Percentiles rank a stretch among this genome's conserved stretches.
phyloP scores from a whole-genome alignment of 2,888 invertebrate genomes.

The Caenorhabditis sulstoni region DNA sequence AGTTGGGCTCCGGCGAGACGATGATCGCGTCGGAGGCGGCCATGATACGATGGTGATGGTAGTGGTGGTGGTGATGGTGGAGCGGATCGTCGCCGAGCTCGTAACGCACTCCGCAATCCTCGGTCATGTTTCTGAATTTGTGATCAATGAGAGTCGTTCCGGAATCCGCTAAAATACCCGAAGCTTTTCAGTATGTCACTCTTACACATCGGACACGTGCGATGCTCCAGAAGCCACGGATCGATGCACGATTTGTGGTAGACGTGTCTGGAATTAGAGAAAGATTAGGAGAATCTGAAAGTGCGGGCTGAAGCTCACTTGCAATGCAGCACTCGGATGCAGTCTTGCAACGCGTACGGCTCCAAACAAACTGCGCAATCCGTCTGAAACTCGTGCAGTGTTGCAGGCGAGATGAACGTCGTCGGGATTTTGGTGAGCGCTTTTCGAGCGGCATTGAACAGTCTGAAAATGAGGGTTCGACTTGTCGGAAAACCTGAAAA shows the following conservation, averaged over 20 bases:
- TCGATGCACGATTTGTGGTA: constrained; percentile 97
- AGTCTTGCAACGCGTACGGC: constrained; percentile 90
- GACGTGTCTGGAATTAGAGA: constrained; percentile 87
- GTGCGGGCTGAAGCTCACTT: constrained; percentile 85
- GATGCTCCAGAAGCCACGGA: constrained; percentile 94
- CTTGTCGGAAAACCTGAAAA: constrained; percentile 1
- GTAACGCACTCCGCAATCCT: constrained; percentile 29
- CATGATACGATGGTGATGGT: neutral
- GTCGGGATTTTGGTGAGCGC: constrained; percentile 94
- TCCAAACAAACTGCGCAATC: constrained; percentile 97
- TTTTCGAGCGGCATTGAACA: constrained; percentile 94
- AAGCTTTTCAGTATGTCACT: constrained; percentile 91
- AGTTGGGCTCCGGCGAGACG: constrained; percentile 40
- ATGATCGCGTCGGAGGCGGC: constrained; percentile 16
- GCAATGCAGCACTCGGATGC: constrained; percentile 92
- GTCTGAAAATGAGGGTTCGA: constrained; percentile 81
- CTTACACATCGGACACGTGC: constrained; percentile 97
- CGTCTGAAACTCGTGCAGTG: constrained; percentile 89
- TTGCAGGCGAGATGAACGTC: constrained; percentile 88
- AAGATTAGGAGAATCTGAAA: no score
- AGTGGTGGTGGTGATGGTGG: constrained; percentile 1
- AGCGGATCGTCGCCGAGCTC: constrained; percentile 29
- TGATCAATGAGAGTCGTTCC: constrained; percentile 21
- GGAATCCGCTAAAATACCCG: constrained; percentile 76
- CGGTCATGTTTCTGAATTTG: neutral